Evolutionary conservation across 2,113 vertebrate genomes (phyloP).

Genomic region (Vimba vimba): DNA sequence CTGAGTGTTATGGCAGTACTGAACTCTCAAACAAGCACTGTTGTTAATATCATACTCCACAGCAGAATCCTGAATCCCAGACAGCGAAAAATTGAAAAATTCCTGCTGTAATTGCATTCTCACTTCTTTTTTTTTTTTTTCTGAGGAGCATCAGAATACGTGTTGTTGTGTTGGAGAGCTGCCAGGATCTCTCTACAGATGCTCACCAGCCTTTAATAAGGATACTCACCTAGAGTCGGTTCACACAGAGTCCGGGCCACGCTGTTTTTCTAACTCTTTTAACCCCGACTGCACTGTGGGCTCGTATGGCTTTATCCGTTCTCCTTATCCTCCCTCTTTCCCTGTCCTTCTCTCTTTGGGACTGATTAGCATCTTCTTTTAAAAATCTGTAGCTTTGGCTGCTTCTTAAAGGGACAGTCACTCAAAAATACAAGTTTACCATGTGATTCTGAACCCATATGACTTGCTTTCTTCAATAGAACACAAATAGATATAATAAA

Average conservation of each 20-base stretch:
- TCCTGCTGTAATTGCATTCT: constrained; percentile 23
- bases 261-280: constrained; percentile 25
- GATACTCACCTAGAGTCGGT: constrained; percentile 43
- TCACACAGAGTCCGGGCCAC: background rate
- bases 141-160: background rate
- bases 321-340: constrained; percentile 21
- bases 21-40: too few relatives aligned
- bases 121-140: background rate
- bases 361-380: constrained; percentile 21
- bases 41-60: background rate
- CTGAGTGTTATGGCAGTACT: too few relatives aligned
- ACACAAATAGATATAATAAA: background rate
- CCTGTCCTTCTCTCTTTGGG: constrained; percentile 28
- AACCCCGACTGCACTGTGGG: constrained; percentile 1
- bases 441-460: background rate
- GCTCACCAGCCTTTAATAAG: constrained; percentile 55
- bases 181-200: constrained; percentile 28
- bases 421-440: background rate
- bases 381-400: background rate
- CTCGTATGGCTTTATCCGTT: constrained; percentile 24
- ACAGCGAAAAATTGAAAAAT: constrained; percentile 31
- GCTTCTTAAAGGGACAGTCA: background rate
- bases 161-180: constrained; percentile 27
- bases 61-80: background rate
- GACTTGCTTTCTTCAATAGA: background rate